Conservation (phyloP, 2,888 invertebrate species). For the Phymatocera aterrima region DNA sequence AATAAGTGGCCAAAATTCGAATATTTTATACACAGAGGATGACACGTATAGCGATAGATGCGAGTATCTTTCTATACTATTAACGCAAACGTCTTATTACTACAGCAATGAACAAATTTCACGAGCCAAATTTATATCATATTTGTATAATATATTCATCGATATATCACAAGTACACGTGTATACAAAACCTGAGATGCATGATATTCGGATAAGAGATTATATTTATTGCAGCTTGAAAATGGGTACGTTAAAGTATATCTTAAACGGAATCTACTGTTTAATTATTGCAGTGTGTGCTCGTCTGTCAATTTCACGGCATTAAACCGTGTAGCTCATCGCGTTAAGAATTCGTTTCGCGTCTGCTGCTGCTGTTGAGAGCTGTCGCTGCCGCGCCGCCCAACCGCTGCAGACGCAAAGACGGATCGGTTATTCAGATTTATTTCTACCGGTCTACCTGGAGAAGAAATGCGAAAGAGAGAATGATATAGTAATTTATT, state of each 20-base stretch:
- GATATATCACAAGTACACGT: too few relatives aligned
- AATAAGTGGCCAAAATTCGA: too few relatives aligned
- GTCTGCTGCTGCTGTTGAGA: constrained; percentile 31
- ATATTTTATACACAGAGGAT: too few relatives aligned
- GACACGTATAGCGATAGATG: too few relatives aligned
- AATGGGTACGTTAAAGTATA: too few relatives aligned
- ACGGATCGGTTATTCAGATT: constrained; percentile 1
- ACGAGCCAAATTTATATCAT: too few relatives aligned
- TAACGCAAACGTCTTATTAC: too few relatives aligned
- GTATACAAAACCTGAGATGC: too few relatives aligned
- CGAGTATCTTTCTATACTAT: too few relatives aligned
- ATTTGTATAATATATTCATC: too few relatives aligned
- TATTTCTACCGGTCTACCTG: neutral
- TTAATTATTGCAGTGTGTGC: constrained; percentile 19
- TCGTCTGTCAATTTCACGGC: constrained; percentile 33
- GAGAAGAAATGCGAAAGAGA: neutral
- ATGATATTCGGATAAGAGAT: neutral
- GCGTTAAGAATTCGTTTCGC: constrained; percentile 37
- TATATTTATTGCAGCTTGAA: neutral
- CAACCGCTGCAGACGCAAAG: neutral
- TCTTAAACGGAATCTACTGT: constrained; percentile 15
- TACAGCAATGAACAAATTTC: too few relatives aligned
- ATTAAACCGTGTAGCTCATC: constrained; percentile 34
- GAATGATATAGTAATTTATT: constrained; percentile 11
- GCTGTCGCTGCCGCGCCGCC: too few relatives aligned